These are phyloP conservation scores for Anhinga anhinga DNA, from an alignment of 2,113 vertebrate genomes.

Conservation along the genomic window DNA sequence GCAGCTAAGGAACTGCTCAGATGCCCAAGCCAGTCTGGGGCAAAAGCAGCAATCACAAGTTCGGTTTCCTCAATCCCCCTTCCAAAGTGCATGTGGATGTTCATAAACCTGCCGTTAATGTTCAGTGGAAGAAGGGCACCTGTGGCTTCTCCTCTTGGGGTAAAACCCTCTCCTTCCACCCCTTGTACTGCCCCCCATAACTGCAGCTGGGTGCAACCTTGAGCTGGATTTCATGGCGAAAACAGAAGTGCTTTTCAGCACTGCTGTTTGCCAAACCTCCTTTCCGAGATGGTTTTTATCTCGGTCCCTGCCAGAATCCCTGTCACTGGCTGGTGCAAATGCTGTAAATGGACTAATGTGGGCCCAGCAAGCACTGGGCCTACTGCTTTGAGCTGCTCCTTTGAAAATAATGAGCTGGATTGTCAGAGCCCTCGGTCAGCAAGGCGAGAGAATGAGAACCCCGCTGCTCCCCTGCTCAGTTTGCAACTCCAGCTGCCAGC, in stretches of 20 bases:
- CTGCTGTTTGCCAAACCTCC: neutral
- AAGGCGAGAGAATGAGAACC: conserved; percentile 20
- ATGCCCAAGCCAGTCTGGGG: neutral
- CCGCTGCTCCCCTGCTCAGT: conserved; percentile 3
- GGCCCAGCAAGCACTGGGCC: neutral
- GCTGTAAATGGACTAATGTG: conserved; percentile 51
- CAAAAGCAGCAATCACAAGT: neutral
- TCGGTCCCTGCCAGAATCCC: neutral
- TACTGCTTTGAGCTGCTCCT: neutral
- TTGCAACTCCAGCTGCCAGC: neutral
- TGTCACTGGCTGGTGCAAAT: neutral
- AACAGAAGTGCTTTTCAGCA: neutral
- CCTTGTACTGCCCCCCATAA: neutral
- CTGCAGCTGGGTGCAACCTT: neutral
- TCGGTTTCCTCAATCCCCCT: neutral
- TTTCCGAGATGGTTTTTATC: neutral
- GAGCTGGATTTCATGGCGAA: neutral
- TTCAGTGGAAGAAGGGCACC: neutral
- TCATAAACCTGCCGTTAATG: neutral
- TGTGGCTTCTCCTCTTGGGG: rapidly evolving
- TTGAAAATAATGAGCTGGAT: conserved; percentile 45
- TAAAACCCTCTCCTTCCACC: neutral
- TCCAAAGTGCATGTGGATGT: neutral
- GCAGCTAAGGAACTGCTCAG: neutral
- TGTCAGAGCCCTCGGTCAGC: conserved; percentile 22